phyloP scores from a whole-genome alignment of 2,797 vertebrate genomes.

The Helostoma temminkii region DNA sequence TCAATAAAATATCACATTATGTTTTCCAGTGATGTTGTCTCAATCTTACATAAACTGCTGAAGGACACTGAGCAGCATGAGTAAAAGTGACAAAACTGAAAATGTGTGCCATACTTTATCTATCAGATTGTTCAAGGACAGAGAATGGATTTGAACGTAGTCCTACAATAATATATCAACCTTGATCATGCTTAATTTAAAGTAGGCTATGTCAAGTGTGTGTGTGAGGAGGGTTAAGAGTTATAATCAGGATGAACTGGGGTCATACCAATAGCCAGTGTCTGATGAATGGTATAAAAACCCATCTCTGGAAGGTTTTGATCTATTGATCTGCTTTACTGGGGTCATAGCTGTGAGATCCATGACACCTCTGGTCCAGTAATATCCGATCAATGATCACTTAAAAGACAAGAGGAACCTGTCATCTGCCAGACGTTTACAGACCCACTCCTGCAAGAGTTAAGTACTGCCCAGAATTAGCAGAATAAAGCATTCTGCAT shows the following conservation, averaged over 20 bases:
- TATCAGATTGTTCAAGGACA: constrained; percentile 36
- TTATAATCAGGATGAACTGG: constrained; percentile 57
- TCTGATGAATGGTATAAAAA: constrained; percentile 69
- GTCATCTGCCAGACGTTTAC: constrained; percentile 53
- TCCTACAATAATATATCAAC: constrained; percentile 39
- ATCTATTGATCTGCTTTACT: constrained; percentile 73
- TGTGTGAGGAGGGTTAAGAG: constrained; percentile 26
- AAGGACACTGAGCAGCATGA: constrained; percentile 33
- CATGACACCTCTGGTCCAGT: constrained; percentile 66
- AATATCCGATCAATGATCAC: constrained; percentile 79
- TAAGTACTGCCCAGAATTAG: constrained; percentile 68
- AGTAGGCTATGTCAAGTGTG: constrained; percentile 26
- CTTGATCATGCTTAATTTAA: constrained; percentile 41
- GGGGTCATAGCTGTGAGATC: constrained; percentile 68
- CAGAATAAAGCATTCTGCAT: constrained; percentile 61
- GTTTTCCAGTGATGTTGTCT: constrained; percentile 61
- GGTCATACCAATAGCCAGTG: constrained; percentile 53
- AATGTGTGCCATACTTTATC: neutral
- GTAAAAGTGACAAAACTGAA: constrained; percentile 53
- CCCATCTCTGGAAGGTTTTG: constrained; percentile 67
- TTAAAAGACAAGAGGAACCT: constrained; percentile 64
- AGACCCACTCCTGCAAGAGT: constrained; percentile 48
- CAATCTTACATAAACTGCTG: constrained; percentile 41
- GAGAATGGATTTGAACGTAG: constrained; percentile 31
- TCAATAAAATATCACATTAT: constrained; percentile 75